These are phyloP conservation scores for Oreochromis tanganicae DNA, from an alignment of 2,113 vertebrate genomes.

Conservation along the genomic window DNA sequence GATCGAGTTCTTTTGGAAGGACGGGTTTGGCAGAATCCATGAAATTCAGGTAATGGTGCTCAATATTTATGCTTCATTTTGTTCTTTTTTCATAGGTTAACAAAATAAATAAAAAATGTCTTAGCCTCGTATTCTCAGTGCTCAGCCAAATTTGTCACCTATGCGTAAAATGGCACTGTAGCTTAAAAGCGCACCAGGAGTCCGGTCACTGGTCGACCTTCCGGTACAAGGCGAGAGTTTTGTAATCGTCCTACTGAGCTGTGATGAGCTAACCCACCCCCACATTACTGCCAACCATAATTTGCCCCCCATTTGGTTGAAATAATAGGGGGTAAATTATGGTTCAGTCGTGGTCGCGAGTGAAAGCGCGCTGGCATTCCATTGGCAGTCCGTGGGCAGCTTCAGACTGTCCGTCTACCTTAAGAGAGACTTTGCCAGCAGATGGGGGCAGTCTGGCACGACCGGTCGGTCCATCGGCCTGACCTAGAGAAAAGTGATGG, in stretches of 20 bases:
- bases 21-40: conserved; percentile 87
- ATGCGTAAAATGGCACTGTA: conserved; percentile 29
- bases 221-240: background rate
- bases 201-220: background rate
- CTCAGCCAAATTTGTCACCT: background rate
- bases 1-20: conserved; percentile 85
- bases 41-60: conserved; percentile 81
- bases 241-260: background rate
- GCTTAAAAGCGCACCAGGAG: conserved; percentile 38
- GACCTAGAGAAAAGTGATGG: background rate
- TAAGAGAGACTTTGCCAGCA: background rate
- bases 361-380: background rate
- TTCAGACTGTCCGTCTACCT: background rate
- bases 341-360: background rate
- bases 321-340: background rate
- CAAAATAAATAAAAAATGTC: background rate
- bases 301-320: background rate
- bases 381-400: background rate
- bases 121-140: background rate
- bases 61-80: background rate
- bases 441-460: background rate
- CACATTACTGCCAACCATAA: background rate
- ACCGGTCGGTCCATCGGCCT: background rate
- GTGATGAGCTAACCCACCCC: background rate
- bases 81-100: background rate